These are phyloP conservation scores for Cichlasoma orientale DNA, from an alignment of 2,797 vertebrate genomes.

Conservation along the genomic window DNA sequence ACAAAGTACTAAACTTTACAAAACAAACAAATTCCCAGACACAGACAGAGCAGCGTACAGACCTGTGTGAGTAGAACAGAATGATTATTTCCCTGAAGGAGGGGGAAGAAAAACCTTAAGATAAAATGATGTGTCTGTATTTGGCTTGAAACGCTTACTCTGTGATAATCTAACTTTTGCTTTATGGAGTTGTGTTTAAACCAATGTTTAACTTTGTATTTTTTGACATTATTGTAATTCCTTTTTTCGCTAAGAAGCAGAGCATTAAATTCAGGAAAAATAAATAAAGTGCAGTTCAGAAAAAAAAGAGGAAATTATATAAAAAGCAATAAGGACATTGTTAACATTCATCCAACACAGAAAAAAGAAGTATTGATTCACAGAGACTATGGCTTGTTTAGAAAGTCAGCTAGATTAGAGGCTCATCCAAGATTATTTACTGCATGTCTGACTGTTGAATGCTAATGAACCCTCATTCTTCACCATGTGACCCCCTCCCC, in stretches of 20 bases:
- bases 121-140: slow-evolving; percentile 15
- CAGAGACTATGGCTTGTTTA: slow-evolving; percentile 57
- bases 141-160: slow-evolving; percentile 44
- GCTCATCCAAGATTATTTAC: slow-evolving; percentile 33
- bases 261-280: slow-evolving; percentile 29
- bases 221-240: not conserved
- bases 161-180: slow-evolving; percentile 44
- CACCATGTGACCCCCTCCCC: slow-evolving; percentile 6
- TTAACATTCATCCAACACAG: slow-evolving; percentile 31
- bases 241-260: slow-evolving; percentile 11
- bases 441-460: slow-evolving; percentile 47
- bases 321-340: slow-evolving; percentile 31
- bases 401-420: slow-evolving; percentile 23
- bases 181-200: slow-evolving; percentile 39
- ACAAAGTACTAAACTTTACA: slow-evolving; percentile 73
- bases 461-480: slow-evolving; percentile 32
- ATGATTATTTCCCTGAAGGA: slow-evolving; percentile 44
- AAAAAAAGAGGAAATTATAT: slow-evolving; percentile 12
- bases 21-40: slow-evolving; percentile 57
- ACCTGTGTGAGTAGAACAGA: slow-evolving; percentile 30
- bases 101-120: slow-evolving; percentile 26
- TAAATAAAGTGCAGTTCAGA: slow-evolving; percentile 62
- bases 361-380: slow-evolving; percentile 24
- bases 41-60: slow-evolving; percentile 40
- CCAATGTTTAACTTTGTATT: not conserved